These are phyloP conservation scores for Cyprinella venusta DNA, from an alignment of 2,797 vertebrate species.

Conservation along the genomic window DNA sequence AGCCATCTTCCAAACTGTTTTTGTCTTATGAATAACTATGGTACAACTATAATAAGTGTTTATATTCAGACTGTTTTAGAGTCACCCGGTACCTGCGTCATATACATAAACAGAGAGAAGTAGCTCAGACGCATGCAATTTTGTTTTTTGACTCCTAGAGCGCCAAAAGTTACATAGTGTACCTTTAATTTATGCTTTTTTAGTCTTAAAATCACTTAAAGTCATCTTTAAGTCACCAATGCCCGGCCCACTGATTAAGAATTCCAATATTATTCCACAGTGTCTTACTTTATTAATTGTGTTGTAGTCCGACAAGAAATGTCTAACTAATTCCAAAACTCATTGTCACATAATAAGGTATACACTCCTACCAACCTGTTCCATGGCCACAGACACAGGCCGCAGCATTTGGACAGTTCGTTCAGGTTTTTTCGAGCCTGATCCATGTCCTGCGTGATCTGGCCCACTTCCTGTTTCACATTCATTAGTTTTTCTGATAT, in stretches of 20 bases:
- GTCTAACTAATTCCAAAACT: background rate
- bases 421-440: conserved; percentile 93
- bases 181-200: background rate
- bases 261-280: background rate
- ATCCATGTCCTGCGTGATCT: conserved; percentile 96
- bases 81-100: too few species aligned
- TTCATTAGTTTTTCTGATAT: conserved; percentile 87
- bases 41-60: too few species aligned
- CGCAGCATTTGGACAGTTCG: conserved; percentile 94
- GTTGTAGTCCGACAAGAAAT: background rate
- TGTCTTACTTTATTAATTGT: background rate
- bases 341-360: background rate
- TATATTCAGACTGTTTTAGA: too few species aligned
- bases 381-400: conserved; percentile 93
- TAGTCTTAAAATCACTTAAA: background rate
- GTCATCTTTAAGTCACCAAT: too few species aligned
- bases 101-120: background rate
- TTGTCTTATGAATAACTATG: too few species aligned
- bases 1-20: too few species aligned
- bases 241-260: background rate
- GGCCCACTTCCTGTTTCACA: conserved; percentile 91
- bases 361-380: conserved; percentile 77
- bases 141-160: background rate
- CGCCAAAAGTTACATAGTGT: too few species aligned
- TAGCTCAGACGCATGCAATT: background rate